Evolutionary conservation across 2,888 invertebrate genomes (phyloP), one percentile per base, ranked within the genome.

Genomic region (Synanthedon tipuliformis): DNA sequence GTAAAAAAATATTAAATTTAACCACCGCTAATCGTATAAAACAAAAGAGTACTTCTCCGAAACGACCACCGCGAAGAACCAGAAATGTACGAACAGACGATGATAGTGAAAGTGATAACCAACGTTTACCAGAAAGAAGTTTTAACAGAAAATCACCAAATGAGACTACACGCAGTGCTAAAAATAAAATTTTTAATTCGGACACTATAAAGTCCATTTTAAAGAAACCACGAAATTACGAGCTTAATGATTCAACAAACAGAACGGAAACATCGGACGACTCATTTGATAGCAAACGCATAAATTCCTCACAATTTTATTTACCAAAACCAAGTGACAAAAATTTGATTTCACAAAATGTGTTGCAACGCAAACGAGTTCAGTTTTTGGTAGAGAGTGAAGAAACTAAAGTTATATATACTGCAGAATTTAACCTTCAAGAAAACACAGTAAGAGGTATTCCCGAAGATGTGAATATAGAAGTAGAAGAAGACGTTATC

Each of bases 341-440:
- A 65, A 66, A 71, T 50, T 54, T 66, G 41, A 59, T 69, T 51
- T 67, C 68, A 51, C 77, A 79, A 59, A 79, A 75, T 60, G 68
- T 78, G 27, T 63, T 79, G 53, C 87, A 90, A 66, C 89, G 92
- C 67, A 93, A 91, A 87, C 90, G 91, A 67, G 93, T 92, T 57
- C 92, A 93, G 73, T 93, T 93, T 82, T 81, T 91, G 66, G 92
- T 92, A 50, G 92, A 91, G 81, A 91, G 89, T 66, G 90, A 89
- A 64, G 86, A 86, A 69, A 85, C 85, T 27, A 86, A 80, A 65
- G 75, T 84, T 8, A 86, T 87, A 54, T 87, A 79, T 56, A 86
- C 87, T n/a, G 87, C 87, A 2, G 86, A 87, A 57, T 73, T 87
- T 52, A 83, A 85, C 56, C 72, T 87, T 53, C 78, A 84, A 58